Evolutionary conservation across 2,888 invertebrate genomes (phyloP), one percentile per base, ranked within the genome.

Genomic region (Acanthoscelides obtectus): DNA sequence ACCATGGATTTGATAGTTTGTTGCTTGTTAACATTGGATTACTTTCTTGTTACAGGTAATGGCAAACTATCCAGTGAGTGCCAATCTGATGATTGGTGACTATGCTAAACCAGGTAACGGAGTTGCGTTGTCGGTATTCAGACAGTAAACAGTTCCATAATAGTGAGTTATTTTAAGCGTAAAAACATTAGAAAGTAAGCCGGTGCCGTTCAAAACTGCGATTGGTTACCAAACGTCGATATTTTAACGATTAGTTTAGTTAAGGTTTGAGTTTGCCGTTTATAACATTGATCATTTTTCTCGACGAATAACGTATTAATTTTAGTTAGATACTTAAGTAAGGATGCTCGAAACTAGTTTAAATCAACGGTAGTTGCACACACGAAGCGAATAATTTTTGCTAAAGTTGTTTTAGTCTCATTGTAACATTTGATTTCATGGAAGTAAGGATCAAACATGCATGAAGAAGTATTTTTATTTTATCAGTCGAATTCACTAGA

Each of bases 11-110:
- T n/a, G n/a, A n/a, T n/a, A n/a, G n/a, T n/a, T n/a, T n/a, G n/a
- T n/a, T n/a, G n/a, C n/a, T n/a, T n/a, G n/a, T n/a, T n/a, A n/a
- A n/a, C n/a, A n/a, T n/a, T n/a, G n/a, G n/a, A n/a, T n/a, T n/a
- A n/a, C n/a, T n/a, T n/a, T n/a, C n/a, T n/a, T 45, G 45, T 45
- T 45, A 12, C 45, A 45, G 45, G 45, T 90, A 76, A 88, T 90
- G 85, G 89, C 90, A 76, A 89, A 89, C 80, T 92, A 90, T 81
- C 91, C 91, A 75, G 89, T 92, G 79, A 92, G 90, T 85, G 89
- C 90, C 80, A 91, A 90, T 84, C 86, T 92, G 81, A 92, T 92
- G 92, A 92, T 92, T 79, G 92, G 92, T 70, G 92, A 92, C 84
- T 92, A 92, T 84, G 91, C 91, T 74, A 89, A 89, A 74, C 88